Percentiles rank a stretch among this genome's conserved stretches.
Conservation (phyloP, 2,888 invertebrate species). For the Drosophila fulvimacula region DNA sequence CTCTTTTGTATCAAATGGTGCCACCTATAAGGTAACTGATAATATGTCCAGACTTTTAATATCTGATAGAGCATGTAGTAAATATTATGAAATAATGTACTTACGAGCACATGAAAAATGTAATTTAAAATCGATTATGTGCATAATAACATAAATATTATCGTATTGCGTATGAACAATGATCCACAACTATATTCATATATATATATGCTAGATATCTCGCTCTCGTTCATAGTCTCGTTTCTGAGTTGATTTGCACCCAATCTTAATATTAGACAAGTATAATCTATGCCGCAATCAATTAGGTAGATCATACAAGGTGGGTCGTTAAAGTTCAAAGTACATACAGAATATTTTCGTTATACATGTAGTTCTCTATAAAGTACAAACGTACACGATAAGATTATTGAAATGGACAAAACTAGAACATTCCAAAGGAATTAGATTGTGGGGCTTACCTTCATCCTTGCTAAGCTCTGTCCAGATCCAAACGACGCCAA, state of each 20-base stretch:
- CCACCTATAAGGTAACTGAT: constrained; percentile 15
- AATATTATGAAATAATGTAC: constrained; percentile 17
- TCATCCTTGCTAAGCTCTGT: constrained; percentile 90
- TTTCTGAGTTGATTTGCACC: constrained; percentile 4
- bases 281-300: constrained; percentile 33
- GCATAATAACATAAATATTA: background rate
- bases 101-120: background rate
- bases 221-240: background rate
- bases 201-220: background rate
- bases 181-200: constrained; percentile 1
- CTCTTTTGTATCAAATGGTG: constrained; percentile 18
- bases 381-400: constrained; percentile 22
- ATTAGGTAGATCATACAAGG: constrained; percentile 8
- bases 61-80: constrained; percentile 1
- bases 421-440: background rate
- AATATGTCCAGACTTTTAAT: constrained; percentile 17
- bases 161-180: constrained; percentile 15
- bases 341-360: constrained; percentile 17
- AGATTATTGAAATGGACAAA: constrained; percentile 40
- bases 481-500: constrained; percentile 90
- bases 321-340: constrained; percentile 41
- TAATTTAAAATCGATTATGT: background rate
- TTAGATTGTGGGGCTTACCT: constrained; percentile 86
- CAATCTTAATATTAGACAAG: background rate
- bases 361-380: background rate